Conservation (phyloP, 1,140 invertebrate species). For the Acyrthosiphon pisum region DNA sequence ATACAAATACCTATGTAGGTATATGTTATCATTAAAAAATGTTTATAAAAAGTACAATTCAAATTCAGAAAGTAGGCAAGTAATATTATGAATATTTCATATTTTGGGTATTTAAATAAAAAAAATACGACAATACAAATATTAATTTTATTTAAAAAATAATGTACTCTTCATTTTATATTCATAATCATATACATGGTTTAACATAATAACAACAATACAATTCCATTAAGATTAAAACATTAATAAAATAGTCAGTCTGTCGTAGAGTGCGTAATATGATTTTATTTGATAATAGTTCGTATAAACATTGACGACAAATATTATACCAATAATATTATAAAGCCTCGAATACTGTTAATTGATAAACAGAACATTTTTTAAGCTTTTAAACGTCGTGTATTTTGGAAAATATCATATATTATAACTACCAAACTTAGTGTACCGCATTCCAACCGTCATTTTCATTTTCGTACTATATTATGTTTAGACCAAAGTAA, state of each 20-base stretch:
- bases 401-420: not conserved
- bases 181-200: slow-evolving; percentile 35
- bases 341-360: not conserved
- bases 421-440: not conserved
- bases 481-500: not conserved
- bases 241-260: slow-evolving; percentile 53
- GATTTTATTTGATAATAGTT: slow-evolving; percentile 34
- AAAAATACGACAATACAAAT: slow-evolving; percentile 49
- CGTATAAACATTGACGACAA: not conserved
- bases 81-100: not conserved
- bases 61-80: not conserved
- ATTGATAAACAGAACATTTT: not conserved
- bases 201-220: slow-evolving; percentile 46
- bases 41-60: not conserved
- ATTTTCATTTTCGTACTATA: not conserved
- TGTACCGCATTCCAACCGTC: not conserved
- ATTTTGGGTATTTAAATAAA: slow-evolving; percentile 1
- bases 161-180: slow-evolving; percentile 41
- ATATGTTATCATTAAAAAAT: not conserved
- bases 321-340: slow-evolving; percentile 33
- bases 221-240: not conserved
- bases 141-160: slow-evolving; percentile 44
- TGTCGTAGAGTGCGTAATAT: slow-evolving; percentile 24
- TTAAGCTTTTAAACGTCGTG: not conserved
- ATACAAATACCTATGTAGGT: not conserved